Percentiles rank a stretch among this genome's conserved stretches.
Conservation (phyloP, 1,140 invertebrate species). For the Aphelenchoides fujianensis region DNA sequence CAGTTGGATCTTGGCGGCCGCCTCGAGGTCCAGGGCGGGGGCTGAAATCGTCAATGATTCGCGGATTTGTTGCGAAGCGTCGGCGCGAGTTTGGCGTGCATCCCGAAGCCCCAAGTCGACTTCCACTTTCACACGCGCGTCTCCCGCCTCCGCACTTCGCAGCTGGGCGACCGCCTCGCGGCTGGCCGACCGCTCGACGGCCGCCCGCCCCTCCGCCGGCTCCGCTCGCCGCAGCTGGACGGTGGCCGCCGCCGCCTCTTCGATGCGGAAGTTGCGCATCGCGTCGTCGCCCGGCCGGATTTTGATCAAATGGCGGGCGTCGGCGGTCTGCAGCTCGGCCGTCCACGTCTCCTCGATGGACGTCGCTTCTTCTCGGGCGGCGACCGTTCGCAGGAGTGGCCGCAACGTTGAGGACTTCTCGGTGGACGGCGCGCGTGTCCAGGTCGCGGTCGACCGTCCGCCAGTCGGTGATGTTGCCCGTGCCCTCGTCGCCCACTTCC, state of each 20-base stretch:
- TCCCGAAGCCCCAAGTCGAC: constrained; percentile 15
- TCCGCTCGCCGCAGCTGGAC: background rate
- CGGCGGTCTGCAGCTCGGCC: background rate
- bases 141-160: constrained; percentile 15
- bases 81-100: constrained; percentile 1
- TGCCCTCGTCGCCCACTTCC: constrained; percentile 9
- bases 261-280: constrained; percentile 9
- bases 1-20: constrained; percentile 6
- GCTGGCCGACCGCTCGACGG: background rate
- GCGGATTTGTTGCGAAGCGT: constrained; percentile 1
- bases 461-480: constrained; percentile 38
- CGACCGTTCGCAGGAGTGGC: constrained; percentile 32
- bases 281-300: background rate
- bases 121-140: constrained; percentile 20
- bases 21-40: constrained; percentile 1
- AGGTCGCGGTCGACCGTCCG: constrained; percentile 46
- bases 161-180: background rate
- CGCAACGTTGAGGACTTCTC: constrained; percentile 32
- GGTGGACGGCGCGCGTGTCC: constrained; percentile 35
- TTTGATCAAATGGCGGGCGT: background rate
- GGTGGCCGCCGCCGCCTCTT: background rate
- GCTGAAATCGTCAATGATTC: constrained; percentile 24
- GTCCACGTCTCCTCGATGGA: constrained; percentile 5
- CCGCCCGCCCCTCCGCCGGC: background rate
- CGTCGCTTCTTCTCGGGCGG: constrained; percentile 8